Evolutionary conservation across 2,797 vertebrate species (phyloP).

Genomic region (Acanthopagrus latus): DNA sequence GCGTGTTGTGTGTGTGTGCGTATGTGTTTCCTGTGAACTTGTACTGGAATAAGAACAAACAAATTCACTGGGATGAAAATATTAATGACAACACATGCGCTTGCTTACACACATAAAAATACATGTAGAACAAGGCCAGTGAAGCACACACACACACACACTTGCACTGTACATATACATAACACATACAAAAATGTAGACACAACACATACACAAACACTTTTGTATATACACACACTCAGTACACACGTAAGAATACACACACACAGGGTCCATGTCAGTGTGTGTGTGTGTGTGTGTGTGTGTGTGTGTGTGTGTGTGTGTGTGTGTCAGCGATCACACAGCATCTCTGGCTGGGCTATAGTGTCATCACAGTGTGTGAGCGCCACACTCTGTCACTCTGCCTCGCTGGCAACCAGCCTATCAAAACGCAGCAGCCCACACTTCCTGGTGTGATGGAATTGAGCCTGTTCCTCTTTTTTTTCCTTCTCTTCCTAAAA

Average conservation of each 20-base stretch:
- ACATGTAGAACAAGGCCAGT: slow-evolving; percentile 19
- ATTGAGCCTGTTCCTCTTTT: slow-evolving; percentile 61
- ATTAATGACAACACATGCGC: slow-evolving; percentile 30
- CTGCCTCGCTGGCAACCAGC: slow-evolving; percentile 81
- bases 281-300: background rate
- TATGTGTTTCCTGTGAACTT: slow-evolving; percentile 10
- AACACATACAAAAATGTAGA: too few species aligned
- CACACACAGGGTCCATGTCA: background rate
- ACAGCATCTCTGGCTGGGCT: slow-evolving; percentile 58
- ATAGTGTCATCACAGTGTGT: slow-evolving; percentile 69
- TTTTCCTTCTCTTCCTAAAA: slow-evolving; percentile 24
- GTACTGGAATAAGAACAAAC: slow-evolving; percentile 39
- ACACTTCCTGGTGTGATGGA: slow-evolving; percentile 81
- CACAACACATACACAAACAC: too few species aligned
- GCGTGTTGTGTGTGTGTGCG: slow-evolving; percentile 12
- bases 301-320: background rate
- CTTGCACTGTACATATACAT: too few species aligned
- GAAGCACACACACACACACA: slow-evolving; percentile 10
- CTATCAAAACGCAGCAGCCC: slow-evolving; percentile 86
- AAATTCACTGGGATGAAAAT: slow-evolving; percentile 33
- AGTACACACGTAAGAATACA: slow-evolving; percentile 3
- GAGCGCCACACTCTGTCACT: slow-evolving; percentile 75
- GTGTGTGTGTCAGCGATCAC: slow-evolving; percentile 48
- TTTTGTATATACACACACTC: background rate
- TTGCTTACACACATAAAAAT: slow-evolving; percentile 33